A percentile compares a stretch with the other conserved stretches of the same genome.
Evolutionary conservation across 2,888 invertebrate genomes (phyloP).

Genomic region (Standfussiana lucernea): DNA sequence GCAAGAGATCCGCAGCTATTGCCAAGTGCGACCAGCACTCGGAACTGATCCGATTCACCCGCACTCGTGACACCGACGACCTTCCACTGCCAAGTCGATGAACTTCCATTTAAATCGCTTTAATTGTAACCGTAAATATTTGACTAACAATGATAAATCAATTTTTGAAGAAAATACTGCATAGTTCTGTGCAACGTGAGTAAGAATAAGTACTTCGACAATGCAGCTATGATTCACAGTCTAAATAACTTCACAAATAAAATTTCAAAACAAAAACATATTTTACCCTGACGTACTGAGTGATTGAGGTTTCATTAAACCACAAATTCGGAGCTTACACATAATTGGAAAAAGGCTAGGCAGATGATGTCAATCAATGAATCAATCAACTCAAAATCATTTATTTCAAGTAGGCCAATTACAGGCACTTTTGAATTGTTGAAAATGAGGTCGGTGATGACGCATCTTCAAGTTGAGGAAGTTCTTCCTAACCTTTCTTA

Average conservation of each 20-base stretch:
- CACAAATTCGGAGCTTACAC: neutral
- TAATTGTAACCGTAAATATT: slow-evolving; percentile 55
- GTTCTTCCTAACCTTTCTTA: neutral
- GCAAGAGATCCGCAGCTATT: slow-evolving; percentile 54
- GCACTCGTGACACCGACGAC: slow-evolving; percentile 57
- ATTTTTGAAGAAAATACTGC: slow-evolving; percentile 39
- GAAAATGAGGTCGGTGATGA: too few species aligned
- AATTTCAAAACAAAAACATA: neutral
- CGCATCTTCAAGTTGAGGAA: neutral
- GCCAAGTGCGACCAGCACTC: slow-evolving; percentile 44
- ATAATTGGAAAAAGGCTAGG: neutral
- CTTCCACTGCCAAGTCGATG: slow-evolving; percentile 58
- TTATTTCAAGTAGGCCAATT: too few species aligned
- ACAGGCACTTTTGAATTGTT: too few species aligned
- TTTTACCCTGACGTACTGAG: neutral
- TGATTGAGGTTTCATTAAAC: slow-evolving; percentile 12
- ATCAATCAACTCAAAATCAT: too few species aligned
- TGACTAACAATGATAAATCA: slow-evolving; percentile 32
- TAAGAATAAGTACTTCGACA: slow-evolving; percentile 4
- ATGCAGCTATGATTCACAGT: slow-evolving; percentile 28
- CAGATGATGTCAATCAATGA: too few species aligned
- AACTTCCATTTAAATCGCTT: slow-evolving; percentile 55
- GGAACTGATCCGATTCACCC: slow-evolving; percentile 70
- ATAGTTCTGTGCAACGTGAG: slow-evolving; percentile 11
- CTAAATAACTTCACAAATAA: neutral